These are phyloP conservation scores for Actenoides hombroni DNA, from an alignment of 2,113 vertebrate genomes.

Conservation along the genomic window DNA sequence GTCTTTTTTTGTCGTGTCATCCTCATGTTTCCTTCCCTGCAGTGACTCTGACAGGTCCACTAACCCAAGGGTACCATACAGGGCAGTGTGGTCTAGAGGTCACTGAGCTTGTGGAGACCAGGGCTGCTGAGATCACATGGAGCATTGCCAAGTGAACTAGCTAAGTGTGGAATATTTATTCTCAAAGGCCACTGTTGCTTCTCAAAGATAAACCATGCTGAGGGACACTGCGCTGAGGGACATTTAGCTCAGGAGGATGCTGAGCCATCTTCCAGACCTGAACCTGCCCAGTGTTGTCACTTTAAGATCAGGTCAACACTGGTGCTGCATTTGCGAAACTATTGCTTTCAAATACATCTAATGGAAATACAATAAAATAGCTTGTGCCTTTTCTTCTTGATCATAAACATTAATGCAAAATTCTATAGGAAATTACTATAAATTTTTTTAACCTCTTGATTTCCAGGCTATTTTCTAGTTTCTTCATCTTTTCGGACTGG, in stretches of 20 bases:
- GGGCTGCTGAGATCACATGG: neutral
- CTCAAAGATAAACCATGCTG: neutral
- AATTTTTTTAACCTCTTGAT: neutral
- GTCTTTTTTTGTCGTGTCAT: neutral
- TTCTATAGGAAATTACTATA: neutral
- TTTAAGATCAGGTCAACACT: neutral
- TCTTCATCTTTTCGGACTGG: neutral
- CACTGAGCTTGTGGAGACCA: neutral
- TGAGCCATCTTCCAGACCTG: neutral
- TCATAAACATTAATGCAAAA: neutral
- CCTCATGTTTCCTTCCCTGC: neutral
- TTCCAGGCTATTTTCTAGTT: neutral
- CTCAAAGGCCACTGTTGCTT: neutral
- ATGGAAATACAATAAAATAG: neutral
- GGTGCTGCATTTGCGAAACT: neutral
- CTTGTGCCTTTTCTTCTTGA: neutral
- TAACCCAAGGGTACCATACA: neutral
- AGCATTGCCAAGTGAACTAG: neutral
- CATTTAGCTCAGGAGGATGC: neutral
- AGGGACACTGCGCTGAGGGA: neutral
- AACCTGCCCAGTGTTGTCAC: fast-evolving
- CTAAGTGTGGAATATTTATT: neutral
- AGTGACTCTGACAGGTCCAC: neutral
- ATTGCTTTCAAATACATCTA: neutral
- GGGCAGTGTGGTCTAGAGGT: neutral